Base-by-base conservation (phyloP, 2,113 vertebrate species). In the Hippocampus abdominalis region DNA sequence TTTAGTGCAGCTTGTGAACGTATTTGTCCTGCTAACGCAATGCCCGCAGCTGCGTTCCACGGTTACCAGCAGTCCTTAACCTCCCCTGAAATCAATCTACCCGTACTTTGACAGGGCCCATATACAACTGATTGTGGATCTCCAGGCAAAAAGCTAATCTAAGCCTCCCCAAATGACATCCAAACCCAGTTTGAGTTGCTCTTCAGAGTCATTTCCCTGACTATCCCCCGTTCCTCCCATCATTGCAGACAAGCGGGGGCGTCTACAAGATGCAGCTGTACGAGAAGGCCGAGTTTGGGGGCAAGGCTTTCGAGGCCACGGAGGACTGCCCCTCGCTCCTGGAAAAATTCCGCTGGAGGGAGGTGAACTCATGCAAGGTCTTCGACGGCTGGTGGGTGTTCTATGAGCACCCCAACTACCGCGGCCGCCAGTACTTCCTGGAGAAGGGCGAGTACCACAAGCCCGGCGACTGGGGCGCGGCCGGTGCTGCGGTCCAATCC, bases 391-490 rank as follows among this genome's bases (percentile, higher is more conserved):
- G 89, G 86, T 98, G 96, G 95, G 90, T 97, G 71, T 95, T 97
- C 91, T 97, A 95, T 0, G 95, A 98, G 86, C 93, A 95, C 0
- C 93, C 95, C 78, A 96, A 95, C 90, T 98, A 94, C 90, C 92
- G 89, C 0, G 95, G 96, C 27, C 88, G 93, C 70, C 96, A 98
- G 90, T 96, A 96, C 87, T 89, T 96, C 83, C 91, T 98, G 89
- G 93, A 95, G 84, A 95, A 95, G 83, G 96, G 94, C 3, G 95
- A 96, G 13, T 98, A 97, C 89, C 92, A 90, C 75, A 96, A 95
- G 73, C 94, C 94, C 0, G 88, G 89, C 0, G 94, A 97, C 36
- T 98, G 97, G 96, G 95, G 95, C 0, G 95, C 94, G 0, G 81
- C 80, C 4, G 92, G 91, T 48, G 90, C 94, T 0, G 77, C 89